A percentile compares a stretch with the other conserved stretches of the same genome.
phyloP scores from a whole-genome alignment of 2,888 invertebrate species.

The Zaprionus obscuricornis region DNA sequence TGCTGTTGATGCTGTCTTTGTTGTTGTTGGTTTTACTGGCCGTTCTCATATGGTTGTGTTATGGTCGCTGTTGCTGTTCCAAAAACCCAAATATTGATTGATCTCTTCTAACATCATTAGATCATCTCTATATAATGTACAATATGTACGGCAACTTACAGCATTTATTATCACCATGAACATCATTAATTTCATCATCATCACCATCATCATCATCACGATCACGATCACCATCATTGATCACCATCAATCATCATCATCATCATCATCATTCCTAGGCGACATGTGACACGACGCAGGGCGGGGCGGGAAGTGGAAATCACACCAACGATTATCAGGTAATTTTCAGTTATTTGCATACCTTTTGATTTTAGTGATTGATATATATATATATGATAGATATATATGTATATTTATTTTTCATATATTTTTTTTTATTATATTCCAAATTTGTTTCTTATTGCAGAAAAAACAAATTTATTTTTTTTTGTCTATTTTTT shows the following conservation, averaged over 20 bases:
- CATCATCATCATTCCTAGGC: slow-evolving; percentile 61
- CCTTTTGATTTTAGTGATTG: slow-evolving; percentile 59
- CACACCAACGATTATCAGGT: slow-evolving; percentile 77
- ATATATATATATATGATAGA: too few species aligned
- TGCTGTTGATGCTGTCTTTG: slow-evolving; percentile 25
- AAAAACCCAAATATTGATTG: slow-evolving; percentile 5
- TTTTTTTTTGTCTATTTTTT: slow-evolving; percentile 39
- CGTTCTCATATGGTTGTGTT: background rate
- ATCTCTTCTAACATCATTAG: background rate
- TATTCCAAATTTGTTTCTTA: slow-evolving; percentile 73
- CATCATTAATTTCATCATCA: slow-evolving; percentile 44
- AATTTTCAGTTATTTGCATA: slow-evolving; percentile 65
- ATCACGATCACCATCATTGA: slow-evolving; percentile 40
- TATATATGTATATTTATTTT: slow-evolving; percentile 22
- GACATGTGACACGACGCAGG: slow-evolving; percentile 53
- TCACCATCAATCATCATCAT: slow-evolving; percentile 36
- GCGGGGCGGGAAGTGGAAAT: slow-evolving; percentile 75
- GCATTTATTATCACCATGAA: slow-evolving; percentile 45
- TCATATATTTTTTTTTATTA: slow-evolving; percentile 22
- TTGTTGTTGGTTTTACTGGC: slow-evolving; percentile 10
- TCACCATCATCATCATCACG: slow-evolving; percentile 26
- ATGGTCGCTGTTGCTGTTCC: slow-evolving; percentile 25
- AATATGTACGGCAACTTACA: slow-evolving; percentile 29
- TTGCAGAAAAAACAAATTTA: slow-evolving; percentile 70
- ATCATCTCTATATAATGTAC: slow-evolving; percentile 12